Conservation (phyloP, 2,888 invertebrate species). For the Phalangium opilio region DNA sequence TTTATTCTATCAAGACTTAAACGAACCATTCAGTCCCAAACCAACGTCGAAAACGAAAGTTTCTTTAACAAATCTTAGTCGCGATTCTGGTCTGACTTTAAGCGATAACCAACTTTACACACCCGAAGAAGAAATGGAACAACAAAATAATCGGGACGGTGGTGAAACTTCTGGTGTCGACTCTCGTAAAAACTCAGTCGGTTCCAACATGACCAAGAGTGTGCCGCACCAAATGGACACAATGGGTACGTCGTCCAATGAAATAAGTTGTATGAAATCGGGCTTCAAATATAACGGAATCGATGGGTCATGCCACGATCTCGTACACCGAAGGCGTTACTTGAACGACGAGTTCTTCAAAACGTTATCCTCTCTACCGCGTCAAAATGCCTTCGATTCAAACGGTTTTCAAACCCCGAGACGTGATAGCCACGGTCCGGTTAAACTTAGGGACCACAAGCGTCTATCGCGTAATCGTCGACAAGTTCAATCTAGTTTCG, state of each 20-base stretch:
- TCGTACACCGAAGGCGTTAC: constrained; percentile 16
- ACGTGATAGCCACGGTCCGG: neutral
- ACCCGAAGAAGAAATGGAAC: constrained; percentile 41
- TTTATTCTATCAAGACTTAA: constrained; percentile 36
- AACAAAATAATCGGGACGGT: constrained; percentile 37
- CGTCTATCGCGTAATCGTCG: neutral
- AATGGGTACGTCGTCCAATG: constrained; percentile 14
- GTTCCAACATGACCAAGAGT: constrained; percentile 16
- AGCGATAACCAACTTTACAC: constrained; percentile 73
- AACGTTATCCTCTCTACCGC: neutral
- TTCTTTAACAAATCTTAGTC: constrained; percentile 49
- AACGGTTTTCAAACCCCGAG: neutral
- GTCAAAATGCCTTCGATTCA: neutral
- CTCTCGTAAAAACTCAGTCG: constrained; percentile 2
- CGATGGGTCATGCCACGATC: constrained; percentile 20
- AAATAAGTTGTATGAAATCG: neutral
- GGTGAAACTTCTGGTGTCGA: constrained; percentile 18
- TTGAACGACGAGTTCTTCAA: constrained; percentile 9
- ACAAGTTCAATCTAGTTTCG: too few relatives aligned
- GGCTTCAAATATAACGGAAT: constrained; percentile 14
- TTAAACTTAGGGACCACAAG: neutral
- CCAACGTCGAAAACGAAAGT: constrained; percentile 52
- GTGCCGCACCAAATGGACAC: constrained; percentile 19
- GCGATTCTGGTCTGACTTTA: constrained; percentile 69
- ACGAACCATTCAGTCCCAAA: constrained; percentile 28